Base-by-base conservation (phyloP, 2,888 invertebrate genomes). In the Drosophila dives region DNA sequence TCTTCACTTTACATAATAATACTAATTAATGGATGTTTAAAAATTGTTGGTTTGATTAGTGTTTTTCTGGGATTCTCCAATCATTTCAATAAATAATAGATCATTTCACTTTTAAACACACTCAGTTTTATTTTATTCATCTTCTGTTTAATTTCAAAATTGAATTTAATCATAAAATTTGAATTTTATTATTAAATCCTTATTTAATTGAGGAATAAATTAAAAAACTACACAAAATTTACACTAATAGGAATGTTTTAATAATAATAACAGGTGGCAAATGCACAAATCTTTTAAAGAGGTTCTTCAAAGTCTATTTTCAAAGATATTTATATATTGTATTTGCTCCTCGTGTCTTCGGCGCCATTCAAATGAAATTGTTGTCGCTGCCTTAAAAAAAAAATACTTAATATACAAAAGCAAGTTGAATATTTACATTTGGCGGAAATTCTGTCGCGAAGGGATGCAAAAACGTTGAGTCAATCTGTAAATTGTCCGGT, bases 371-470 rank as follows among this genome's bases (percentile, higher is more conserved):
- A 53, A 49, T 51, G 62, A 64, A 64, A 40, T 45, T 58, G 53
- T 26, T 50, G 32, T 29, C 48, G 29, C 7, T 59, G 38, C 40
- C 20, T 36, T 38, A 49, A 55, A 61, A 73, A 48, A 66, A 58
- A 74, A 48, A 49, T 53, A 58, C 34, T 56, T 56, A 45, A 67
- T 68, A 62, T 40, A 59, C 26, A 20, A 45, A 53, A 32, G 49
- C 17, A 34, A 59, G 29, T 49, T 75, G 77, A 76, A 76, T 75
- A 67, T 76, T 76, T 72, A 77, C 51, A 67, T 53, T 64, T 42
- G 23, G 72, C 66, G 23, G 23, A 45, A 15, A 15, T 8, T 23
- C 8, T 3, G 67, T 76, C 49, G 60, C 40, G 48, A 58, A 48
- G 29, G 51, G 40, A 59, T 63, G 75, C 70, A 45, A 45, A 59